These are phyloP conservation scores for Ivindomyrus marchei DNA, from an alignment of 2,113 vertebrate genomes.

Conservation along the genomic window DNA sequence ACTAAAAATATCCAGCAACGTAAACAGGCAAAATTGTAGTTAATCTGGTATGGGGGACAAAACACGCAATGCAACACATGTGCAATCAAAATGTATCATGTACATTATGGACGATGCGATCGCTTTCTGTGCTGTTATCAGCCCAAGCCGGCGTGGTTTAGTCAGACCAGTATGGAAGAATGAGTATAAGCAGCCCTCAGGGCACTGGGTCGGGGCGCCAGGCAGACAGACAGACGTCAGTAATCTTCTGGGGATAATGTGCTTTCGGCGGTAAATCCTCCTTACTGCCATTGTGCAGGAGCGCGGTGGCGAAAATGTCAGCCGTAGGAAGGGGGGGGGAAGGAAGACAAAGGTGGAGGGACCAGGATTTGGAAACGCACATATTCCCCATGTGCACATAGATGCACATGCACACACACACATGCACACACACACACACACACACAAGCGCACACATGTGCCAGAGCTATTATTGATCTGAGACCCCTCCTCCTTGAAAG, in stretches of 20 bases:
- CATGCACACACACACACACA: not conserved
- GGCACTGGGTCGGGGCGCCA: not conserved
- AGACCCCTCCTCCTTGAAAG: not conserved
- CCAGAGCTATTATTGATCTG: not conserved
- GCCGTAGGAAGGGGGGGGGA: slow-evolving; percentile 39
- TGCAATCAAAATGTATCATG: not conserved
- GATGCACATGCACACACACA: not conserved
- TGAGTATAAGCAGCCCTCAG: not conserved
- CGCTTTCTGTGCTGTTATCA: not conserved
- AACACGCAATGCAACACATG: not conserved
- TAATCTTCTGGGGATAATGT: slow-evolving; percentile 59
- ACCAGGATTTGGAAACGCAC: slow-evolving; percentile 10
- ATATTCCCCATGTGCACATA: slow-evolving; percentile 35
- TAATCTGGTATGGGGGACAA: not conserved
- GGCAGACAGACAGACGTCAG: slow-evolving; percentile 40
- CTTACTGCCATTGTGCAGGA: slow-evolving; percentile 56
- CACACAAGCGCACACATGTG: slow-evolving; percentile 14
- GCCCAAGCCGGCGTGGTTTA: not conserved
- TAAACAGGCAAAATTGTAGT: not conserved
- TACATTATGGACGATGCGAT: not conserved
- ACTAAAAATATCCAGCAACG: not conserved
- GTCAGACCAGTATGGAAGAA: not conserved
- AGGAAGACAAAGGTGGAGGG: slow-evolving; percentile 13
- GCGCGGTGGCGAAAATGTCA: not conserved
- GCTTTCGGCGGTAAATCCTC: slow-evolving; percentile 56